Evolutionary conservation across 1,140 invertebrate species (phyloP).

Genomic region (Ceratoteleas bidentatus): DNA sequence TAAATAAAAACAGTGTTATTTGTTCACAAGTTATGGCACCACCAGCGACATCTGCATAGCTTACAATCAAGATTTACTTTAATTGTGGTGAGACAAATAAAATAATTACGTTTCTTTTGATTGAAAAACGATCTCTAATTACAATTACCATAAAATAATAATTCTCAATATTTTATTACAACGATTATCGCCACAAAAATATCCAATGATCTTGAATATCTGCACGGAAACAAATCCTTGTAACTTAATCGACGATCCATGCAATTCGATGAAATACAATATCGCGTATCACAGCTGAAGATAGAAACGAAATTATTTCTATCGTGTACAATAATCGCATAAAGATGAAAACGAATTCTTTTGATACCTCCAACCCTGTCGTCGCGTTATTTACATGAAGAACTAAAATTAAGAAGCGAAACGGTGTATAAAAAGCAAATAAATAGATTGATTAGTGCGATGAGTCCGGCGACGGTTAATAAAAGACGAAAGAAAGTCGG

Average conservation of each 20-base stretch:
- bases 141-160: too few relatives aligned
- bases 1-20: too few relatives aligned
- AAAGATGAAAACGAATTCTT: background rate
- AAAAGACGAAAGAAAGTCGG: background rate
- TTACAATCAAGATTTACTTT: too few relatives aligned
- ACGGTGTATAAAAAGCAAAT: background rate
- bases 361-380: background rate
- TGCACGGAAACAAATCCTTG: conserved; percentile 8
- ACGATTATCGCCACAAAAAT: conserved; percentile 4
- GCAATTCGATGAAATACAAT: conserved; percentile 22
- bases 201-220: background rate
- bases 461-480: background rate
- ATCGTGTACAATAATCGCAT: conserved; percentile 22
- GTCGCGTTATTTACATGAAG: conserved; percentile 19
- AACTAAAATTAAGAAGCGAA: background rate
- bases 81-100: too few relatives aligned
- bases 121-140: too few relatives aligned
- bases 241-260: conserved; percentile 10
- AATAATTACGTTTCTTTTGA: too few relatives aligned
- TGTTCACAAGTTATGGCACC: too few relatives aligned
- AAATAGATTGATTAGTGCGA: background rate
- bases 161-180: background rate
- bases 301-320: conserved; percentile 32
- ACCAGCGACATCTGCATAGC: too few relatives aligned
- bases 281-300: conserved; percentile 45